These are phyloP conservation scores for Apotomis turbidana DNA, from an alignment of 2,888 invertebrate species.

Conservation along the genomic window DNA sequence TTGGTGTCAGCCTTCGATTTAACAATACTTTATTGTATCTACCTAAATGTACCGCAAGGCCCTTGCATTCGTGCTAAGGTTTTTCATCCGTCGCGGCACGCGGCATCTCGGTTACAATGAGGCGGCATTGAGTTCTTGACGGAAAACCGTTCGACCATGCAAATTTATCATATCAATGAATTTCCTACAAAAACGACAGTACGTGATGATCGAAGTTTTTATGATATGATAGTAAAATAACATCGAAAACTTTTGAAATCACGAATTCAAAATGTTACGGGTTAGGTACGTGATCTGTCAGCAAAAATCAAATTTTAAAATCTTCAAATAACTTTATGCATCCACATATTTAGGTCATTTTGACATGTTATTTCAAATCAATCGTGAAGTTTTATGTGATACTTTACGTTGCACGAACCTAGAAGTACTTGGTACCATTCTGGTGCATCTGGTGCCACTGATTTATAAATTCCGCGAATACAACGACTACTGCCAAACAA, in stretches of 20 bases:
- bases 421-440: slow-evolving; percentile 18
- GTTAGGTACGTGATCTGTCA: slow-evolving; percentile 17
- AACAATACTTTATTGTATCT: not conserved
- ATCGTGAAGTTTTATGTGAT: not conserved
- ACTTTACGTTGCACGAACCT: slow-evolving; percentile 10
- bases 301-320: slow-evolving; percentile 12
- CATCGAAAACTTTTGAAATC: not conserved
- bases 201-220: slow-evolving; percentile 15
- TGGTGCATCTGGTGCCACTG: not conserved
- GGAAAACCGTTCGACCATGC: slow-evolving; percentile 16
- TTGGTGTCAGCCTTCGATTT: slow-evolving; percentile 26
- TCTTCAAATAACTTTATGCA: slow-evolving; percentile 5
- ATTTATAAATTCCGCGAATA: not conserved
- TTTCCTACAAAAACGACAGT: slow-evolving; percentile 22
- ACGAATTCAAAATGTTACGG: not conserved
- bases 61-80: slow-evolving; percentile 35
- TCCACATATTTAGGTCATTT: slow-evolving; percentile 9
- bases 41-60: slow-evolving; percentile 35
- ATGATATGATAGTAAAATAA: not conserved
- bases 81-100: slow-evolving; percentile 36
- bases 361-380: slow-evolving; percentile 4
- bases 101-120: slow-evolving; percentile 36
- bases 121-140: slow-evolving; percentile 22
- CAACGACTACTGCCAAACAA: too few species aligned
- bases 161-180: slow-evolving; percentile 37